Conservation (phyloP, 2,888 invertebrate species). For the Eutolmus rufibarbis region DNA sequence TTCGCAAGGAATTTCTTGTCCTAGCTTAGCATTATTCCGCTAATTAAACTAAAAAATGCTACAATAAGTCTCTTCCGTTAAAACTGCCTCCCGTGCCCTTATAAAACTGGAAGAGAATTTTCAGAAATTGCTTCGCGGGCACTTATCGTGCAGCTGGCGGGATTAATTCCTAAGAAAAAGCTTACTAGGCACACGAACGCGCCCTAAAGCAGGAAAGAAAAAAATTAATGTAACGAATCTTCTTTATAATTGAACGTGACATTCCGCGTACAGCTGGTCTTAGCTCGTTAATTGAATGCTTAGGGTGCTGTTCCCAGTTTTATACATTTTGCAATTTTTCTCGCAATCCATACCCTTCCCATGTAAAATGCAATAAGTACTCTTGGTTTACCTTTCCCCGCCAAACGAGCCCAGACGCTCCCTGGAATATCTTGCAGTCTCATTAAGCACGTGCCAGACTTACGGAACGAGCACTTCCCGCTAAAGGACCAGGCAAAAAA, state of each 20-base stretch:
- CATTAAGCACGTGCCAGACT: slow-evolving; percentile 34
- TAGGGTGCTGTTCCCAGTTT: background rate
- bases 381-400: background rate
- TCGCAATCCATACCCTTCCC: background rate
- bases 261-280: background rate
- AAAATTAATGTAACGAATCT: slow-evolving; percentile 10
- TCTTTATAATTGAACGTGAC: slow-evolving; percentile 32
- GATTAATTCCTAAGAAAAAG: background rate
- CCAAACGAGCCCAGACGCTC: background rate
- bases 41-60: background rate
- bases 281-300: slow-evolving; percentile 30
- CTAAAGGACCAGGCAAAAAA: background rate
- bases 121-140: background rate
- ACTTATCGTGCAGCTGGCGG: background rate
- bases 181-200: background rate
- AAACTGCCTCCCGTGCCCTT: background rate
- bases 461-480: background rate
- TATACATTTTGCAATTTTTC: slow-evolving; percentile 1
- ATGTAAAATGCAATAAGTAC: slow-evolving; percentile 9
- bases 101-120: background rate
- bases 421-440: background rate
- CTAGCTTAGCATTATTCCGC: background rate
- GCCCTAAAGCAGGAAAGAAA: background rate
- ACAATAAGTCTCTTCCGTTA: background rate
- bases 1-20: background rate